Evolutionary conservation across 2,888 invertebrate species (phyloP).

Genomic region (Pandemis heparana): DNA sequence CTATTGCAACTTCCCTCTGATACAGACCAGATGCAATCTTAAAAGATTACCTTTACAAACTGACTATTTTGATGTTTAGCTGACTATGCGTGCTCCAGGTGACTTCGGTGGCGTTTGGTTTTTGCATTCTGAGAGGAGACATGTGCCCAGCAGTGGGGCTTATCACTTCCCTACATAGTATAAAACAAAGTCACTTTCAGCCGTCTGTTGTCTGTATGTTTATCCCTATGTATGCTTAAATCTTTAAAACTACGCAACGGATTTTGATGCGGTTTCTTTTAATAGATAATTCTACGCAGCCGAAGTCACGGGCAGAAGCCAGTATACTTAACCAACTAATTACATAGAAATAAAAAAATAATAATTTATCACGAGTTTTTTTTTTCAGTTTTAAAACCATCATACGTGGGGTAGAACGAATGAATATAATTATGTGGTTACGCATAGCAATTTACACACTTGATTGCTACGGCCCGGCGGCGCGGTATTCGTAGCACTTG

Average conservation of each 20-base stretch:
- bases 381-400: neutral
- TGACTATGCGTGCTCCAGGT: neutral
- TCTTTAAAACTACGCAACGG: too few species aligned
- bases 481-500: conserved; percentile 45
- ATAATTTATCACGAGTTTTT: neutral
- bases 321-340: too few species aligned
- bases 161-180: too few species aligned
- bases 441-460: conserved; percentile 31
- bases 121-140: neutral
- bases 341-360: too few species aligned
- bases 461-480: conserved; percentile 23
- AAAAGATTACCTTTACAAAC: conserved; percentile 23
- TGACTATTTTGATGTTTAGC: neutral
- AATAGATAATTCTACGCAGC: too few species aligned
- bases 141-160: too few species aligned
- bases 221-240: too few species aligned
- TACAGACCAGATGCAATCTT: conserved; percentile 43
- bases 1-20: conserved; percentile 56
- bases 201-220: too few species aligned
- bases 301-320: too few species aligned
- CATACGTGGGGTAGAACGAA: neutral
- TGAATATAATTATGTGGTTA: conserved; percentile 1
- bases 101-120: neutral
- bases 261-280: too few species aligned
- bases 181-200: too few species aligned